Evolutionary conservation across 2,888 invertebrate genomes (phyloP).

Genomic region (Xestia ashworthii): DNA sequence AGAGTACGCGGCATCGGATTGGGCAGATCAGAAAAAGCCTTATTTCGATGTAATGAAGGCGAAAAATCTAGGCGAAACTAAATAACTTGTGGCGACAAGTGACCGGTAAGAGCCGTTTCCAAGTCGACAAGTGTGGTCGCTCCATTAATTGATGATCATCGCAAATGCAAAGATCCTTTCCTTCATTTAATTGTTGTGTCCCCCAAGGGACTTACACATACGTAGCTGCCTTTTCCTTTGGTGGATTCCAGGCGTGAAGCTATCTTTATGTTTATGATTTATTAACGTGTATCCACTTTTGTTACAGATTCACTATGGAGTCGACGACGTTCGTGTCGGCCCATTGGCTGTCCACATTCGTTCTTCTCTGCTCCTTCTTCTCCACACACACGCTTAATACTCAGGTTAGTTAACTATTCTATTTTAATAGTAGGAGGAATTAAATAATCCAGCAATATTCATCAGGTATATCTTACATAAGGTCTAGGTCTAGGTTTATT

Average conservation of each 20-base stretch:
- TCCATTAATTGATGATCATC: background rate
- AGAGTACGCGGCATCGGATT: background rate
- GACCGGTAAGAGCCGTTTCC: background rate
- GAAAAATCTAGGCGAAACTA: background rate
- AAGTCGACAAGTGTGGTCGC: background rate
- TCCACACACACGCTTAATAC: conserved; percentile 83
- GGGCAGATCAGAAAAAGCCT: background rate
- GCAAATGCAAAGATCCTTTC: background rate
- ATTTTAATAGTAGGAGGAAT: too few species aligned
- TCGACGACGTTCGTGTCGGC: conserved; percentile 80
- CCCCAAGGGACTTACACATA: background rate
- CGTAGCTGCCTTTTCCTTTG: background rate
- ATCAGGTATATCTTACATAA: background rate
- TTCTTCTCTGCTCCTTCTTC: conserved; percentile 85
- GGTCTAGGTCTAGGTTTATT: too few species aligned
- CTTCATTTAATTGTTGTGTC: too few species aligned
- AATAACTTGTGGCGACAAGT: background rate
- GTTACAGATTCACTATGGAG: conserved; percentile 85
- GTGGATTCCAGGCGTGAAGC: background rate
- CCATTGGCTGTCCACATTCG: conserved; percentile 84
- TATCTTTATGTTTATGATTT: background rate
- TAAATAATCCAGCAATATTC: background rate
- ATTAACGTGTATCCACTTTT: conserved; percentile 43
- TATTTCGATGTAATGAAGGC: background rate
- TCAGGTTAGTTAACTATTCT: conserved; percentile 79